Percentiles rank a stretch among this genome's conserved stretches.
Evolutionary conservation across 1,140 invertebrate species (phyloP).

Genomic region (Drosophila quadrilineata): DNA sequence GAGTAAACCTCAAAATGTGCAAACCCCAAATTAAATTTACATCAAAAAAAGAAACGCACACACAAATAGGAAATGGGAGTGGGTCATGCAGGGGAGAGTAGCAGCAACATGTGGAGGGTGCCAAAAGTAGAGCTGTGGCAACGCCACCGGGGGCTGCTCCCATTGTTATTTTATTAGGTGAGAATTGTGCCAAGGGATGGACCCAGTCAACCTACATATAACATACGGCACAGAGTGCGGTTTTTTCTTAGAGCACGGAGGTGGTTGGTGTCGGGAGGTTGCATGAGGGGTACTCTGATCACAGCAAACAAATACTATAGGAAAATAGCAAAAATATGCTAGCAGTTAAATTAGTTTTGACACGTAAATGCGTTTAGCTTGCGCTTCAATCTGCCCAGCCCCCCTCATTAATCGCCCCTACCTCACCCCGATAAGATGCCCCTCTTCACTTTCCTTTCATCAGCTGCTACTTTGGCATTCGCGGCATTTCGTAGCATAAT

Average conservation of each 20-base stretch:
- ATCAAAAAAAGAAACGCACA: constrained; percentile 57
- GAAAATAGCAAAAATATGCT: constrained; percentile 70
- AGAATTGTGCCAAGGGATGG: constrained; percentile 49
- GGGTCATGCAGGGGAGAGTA: neutral
- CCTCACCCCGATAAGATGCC: no score
- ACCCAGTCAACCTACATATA: no score
- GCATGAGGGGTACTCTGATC: no score
- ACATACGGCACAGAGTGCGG: neutral
- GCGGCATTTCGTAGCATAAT: constrained; percentile 72
- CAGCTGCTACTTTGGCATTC: constrained; percentile 31
- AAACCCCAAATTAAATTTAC: constrained; percentile 77
- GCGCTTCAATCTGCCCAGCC: no score
- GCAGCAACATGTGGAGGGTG: constrained; percentile 47
- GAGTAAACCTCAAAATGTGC: constrained; percentile 70
- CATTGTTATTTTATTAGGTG: constrained; percentile 78
- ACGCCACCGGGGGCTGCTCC: constrained; percentile 16
- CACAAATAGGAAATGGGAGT: constrained; percentile 7
- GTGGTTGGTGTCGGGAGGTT: no score
- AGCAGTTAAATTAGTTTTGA: constrained; percentile 70
- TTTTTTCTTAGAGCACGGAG: no score
- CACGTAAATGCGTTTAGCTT: constrained; percentile 70
- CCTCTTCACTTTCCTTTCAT: constrained; percentile 4
- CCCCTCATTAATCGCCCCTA: no score
- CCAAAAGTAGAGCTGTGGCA: neutral
- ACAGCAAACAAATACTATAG: constrained; percentile 13